These are phyloP conservation scores for Hymenopus coronatus DNA, from an alignment of 2,888 invertebrate genomes.

Conservation along the genomic window DNA sequence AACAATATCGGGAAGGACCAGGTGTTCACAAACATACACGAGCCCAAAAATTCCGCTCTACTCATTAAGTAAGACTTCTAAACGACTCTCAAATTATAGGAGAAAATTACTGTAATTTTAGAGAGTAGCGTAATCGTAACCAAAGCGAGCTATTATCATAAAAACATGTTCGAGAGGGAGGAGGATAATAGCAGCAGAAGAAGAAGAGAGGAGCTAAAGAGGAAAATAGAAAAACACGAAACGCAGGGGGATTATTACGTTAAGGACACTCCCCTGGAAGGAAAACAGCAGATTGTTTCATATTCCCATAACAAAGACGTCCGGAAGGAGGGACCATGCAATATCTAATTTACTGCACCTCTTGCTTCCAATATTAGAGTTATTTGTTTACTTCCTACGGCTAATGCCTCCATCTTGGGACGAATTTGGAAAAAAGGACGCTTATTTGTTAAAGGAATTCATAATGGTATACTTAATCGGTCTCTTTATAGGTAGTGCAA, in stretches of 20 bases:
- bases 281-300: background rate
- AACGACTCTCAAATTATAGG: constrained; percentile 22
- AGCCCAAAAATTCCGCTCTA: constrained; percentile 1
- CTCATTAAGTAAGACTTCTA: constrained; percentile 9
- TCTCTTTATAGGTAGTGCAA: no score
- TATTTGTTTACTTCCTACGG: no score
- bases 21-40: constrained; percentile 14
- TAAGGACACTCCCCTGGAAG: background rate
- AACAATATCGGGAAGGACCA: background rate
- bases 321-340: background rate
- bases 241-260: background rate
- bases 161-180: background rate
- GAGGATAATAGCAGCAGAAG: constrained; percentile 10
- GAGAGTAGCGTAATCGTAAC: constrained; percentile 16
- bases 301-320: background rate
- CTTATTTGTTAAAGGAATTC: no score
- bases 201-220: background rate
- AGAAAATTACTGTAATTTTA: constrained; percentile 23
- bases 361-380: no score
- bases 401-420: background rate
- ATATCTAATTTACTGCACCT: background rate
- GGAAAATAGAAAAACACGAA: background rate
- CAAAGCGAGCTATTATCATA: constrained; percentile 15
- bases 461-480: no score
- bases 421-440: background rate